Base-by-base conservation (phyloP, 2,888 invertebrate genomes). In the Bellardia pandia region DNA sequence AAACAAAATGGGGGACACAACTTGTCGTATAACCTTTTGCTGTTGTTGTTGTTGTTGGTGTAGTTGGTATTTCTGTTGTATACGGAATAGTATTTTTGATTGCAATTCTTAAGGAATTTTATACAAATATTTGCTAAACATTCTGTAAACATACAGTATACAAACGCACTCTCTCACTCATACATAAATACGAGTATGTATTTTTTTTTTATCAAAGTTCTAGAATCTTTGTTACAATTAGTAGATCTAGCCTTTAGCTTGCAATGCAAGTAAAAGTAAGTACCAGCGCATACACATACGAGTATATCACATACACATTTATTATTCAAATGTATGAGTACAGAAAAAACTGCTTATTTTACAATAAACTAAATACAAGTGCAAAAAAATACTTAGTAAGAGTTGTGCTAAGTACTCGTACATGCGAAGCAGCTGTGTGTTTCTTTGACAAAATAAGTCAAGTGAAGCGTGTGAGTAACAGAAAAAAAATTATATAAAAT, bases 101-200 rank as follows among this genome's bases (percentile, higher is more conserved):
- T 78, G 86, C 82, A 86, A 40, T 78, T 86, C 86, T 83, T 83
- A 86, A 82, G 82, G 78, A 82, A 83, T 86, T 74, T 53, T 86
- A 42, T 74, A 69, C 69, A 82, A 83, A 86, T 86, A 86, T 86
- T 83, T 83, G 78, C 69, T 53, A 74, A 86, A 75, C 71, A 78
- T 86, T 82, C 75, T 62, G 53, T 45, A 71, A 40, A 37, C 62
- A 62, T 37, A 76, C 9, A 53, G 23, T 23, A 23, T 23, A 23
- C 23, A 23, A 23, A 23, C 23, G 23, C 23, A 23, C 23, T 23
- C 23, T 23, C 23, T 23, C 23, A 23, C 0, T 33, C n/a, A 16
- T n/a, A 75, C 16, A 33, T 16, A 40, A 51, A 40, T 76, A 64
- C 7, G 60, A 23, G 23, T 23, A 23, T 23, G 23, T 23, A 23